Percentiles rank a stretch among this genome's conserved stretches.
Evolutionary conservation across 2,888 invertebrate genomes (phyloP).

Genomic region (Rhagium mordax): DNA sequence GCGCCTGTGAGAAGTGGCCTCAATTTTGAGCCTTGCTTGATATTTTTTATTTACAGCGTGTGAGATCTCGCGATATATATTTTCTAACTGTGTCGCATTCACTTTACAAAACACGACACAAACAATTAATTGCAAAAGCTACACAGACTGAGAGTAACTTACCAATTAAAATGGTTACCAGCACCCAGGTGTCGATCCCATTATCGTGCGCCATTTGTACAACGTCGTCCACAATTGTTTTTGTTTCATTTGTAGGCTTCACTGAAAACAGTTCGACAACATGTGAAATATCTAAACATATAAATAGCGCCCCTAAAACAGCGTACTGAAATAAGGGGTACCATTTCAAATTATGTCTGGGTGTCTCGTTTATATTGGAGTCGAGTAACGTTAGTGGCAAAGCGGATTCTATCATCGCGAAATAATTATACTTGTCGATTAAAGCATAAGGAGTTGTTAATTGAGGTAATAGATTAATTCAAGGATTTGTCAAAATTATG

Average conservation of each 20-base stretch:
- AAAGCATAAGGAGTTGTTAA: not conserved
- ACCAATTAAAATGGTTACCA: conserved; percentile 90
- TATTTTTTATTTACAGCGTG: too few species aligned
- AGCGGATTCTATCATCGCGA: not conserved
- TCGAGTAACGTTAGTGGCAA: not conserved
- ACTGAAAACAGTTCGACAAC: conserved; percentile 43
- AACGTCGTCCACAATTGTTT: conserved; percentile 39
- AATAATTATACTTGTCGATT: not conserved
- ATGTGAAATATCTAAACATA: conserved; percentile 51
- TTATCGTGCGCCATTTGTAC: conserved; percentile 72
- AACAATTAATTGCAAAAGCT: not conserved
- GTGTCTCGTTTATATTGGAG: conserved; percentile 8
- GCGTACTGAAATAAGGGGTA: conserved; percentile 53
- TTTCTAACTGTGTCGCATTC: too few species aligned
- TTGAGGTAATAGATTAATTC: not conserved
- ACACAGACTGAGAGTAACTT: conserved; percentile 54
- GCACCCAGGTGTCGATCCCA: conserved; percentile 88
- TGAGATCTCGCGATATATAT: too few species aligned
- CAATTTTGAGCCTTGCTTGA: too few species aligned
- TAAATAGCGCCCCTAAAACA: conserved; percentile 51
- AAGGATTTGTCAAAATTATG: not conserved
- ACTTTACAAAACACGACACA: too few species aligned
- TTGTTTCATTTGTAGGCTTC: conserved; percentile 44
- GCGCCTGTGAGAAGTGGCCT: too few species aligned
- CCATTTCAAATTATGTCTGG: conserved; percentile 49